Evolutionary conservation across 2,797 vertebrate species (phyloP).

Genomic region (Sebastiscus tertius): DNA sequence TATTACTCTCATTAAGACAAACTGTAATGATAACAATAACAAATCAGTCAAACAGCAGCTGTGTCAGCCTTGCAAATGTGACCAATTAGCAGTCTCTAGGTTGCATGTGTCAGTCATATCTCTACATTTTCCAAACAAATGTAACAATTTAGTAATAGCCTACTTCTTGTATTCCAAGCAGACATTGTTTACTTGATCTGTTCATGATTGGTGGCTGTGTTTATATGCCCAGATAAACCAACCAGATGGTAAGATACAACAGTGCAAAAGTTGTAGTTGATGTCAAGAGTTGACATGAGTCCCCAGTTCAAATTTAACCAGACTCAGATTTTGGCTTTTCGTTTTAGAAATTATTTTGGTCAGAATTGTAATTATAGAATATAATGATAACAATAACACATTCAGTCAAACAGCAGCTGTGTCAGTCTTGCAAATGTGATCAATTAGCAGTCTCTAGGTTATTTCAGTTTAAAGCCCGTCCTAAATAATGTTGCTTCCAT

Average conservation of each 20-base stretch:
- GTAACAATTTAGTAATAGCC: background rate
- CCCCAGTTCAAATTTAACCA: background rate
- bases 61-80: background rate
- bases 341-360: background rate
- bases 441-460: constrained; percentile 13
- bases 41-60: background rate
- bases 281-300: background rate
- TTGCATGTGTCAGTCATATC: background rate
- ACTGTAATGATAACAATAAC: background rate
- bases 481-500: constrained; percentile 19
- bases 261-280: background rate
- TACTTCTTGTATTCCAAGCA: background rate
- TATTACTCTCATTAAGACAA: background rate
- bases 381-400: background rate
- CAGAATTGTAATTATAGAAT: background rate
- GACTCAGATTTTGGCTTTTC: background rate
- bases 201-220: background rate
- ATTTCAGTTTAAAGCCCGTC: constrained; percentile 20
- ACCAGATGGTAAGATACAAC: background rate
- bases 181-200: background rate
- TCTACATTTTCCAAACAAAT: background rate
- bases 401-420: background rate
- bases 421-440: background rate
- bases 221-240: background rate
- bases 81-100: constrained; percentile 9